Base-by-base conservation (phyloP, 2,888 invertebrate species). In the Ecliptopera silaceata region DNA sequence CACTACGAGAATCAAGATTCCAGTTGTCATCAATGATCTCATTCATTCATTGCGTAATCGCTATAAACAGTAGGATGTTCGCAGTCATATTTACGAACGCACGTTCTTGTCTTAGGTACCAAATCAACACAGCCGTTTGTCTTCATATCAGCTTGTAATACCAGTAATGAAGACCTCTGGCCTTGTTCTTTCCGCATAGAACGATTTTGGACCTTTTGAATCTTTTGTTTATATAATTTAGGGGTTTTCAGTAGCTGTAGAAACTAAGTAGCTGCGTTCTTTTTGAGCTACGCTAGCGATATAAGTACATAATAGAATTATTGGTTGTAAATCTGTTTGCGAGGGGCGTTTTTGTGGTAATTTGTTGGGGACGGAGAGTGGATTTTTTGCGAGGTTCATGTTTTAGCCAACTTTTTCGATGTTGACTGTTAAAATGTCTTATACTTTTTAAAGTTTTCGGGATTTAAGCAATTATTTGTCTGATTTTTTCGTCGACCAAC, bases 251-350 rank as follows among this genome's bases (percentile, higher is more conserved):
- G 31, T 11, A 31, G 15, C 8, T 5, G 15, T 10, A 36, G 15
- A 36, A 36, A 8, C 2, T 36, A 36, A 22, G 32, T 26, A 39
- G 54, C 59, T 46, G 39, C n/a, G n/a, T 31, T 32, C 0, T 5
- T 38, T 39, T 32, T 59, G 0, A 38, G 42, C 59, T 59, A 46
- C 12, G 38, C 41, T 45, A 54, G 47, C 32, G 44, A 54, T 55
- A 50, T 64, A 63, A 66, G 64, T 63, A 64, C 59, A 58, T 64
- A 64, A 66, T 66, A 64, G 58, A 64, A 66, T 66, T 64, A 66
- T 66, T 66, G 66, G 64, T 63, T 61, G 63, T 63, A 63, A 66
- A 66, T 64, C 66, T 64, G 66, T 66, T 66, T 64, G 66, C 63
- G 64, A 66, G 63, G 66, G 66, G 66, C 55, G 66, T 64, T 66